Conservation (phyloP, 2,888 invertebrate genomes). For the Nineta flava region DNA sequence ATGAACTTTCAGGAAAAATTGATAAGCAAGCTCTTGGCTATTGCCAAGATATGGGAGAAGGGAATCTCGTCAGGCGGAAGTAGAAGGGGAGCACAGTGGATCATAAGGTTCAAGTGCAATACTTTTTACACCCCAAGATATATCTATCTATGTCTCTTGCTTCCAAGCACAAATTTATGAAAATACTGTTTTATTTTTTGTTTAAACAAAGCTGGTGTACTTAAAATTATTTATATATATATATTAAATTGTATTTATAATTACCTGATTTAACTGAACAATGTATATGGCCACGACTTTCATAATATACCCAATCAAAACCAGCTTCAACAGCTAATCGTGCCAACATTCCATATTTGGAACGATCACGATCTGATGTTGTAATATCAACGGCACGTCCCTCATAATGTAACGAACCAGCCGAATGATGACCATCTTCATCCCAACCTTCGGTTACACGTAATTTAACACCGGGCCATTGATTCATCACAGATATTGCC, state of each 20-base stretch:
- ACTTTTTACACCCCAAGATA: no score
- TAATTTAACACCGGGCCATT: constrained; percentile 89
- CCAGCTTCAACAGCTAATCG: constrained; percentile 91
- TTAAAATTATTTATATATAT: not conserved
- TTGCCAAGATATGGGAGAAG: no score
- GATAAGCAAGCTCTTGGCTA: no score
- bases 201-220: no score
- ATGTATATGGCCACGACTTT: constrained; percentile 86
- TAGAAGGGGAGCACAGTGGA: no score
- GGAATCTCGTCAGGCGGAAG: no score
- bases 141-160: no score
- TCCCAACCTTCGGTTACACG: constrained; percentile 94
- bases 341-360: constrained; percentile 93
- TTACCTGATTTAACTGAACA: constrained; percentile 96
- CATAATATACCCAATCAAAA: constrained; percentile 98
- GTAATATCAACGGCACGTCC: constrained; percentile 93
- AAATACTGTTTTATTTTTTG: no score
- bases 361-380: constrained; percentile 80
- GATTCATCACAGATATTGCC: constrained; percentile 94
- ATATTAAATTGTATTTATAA: constrained; percentile 16
- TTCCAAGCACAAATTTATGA: no score
- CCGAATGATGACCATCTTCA: constrained; percentile 62
- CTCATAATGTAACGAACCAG: constrained; percentile 87
- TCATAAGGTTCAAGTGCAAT: no score
- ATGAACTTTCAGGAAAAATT: no score